Conservation (phyloP, 2,888 invertebrate species). For the Protonemura montana region DNA sequence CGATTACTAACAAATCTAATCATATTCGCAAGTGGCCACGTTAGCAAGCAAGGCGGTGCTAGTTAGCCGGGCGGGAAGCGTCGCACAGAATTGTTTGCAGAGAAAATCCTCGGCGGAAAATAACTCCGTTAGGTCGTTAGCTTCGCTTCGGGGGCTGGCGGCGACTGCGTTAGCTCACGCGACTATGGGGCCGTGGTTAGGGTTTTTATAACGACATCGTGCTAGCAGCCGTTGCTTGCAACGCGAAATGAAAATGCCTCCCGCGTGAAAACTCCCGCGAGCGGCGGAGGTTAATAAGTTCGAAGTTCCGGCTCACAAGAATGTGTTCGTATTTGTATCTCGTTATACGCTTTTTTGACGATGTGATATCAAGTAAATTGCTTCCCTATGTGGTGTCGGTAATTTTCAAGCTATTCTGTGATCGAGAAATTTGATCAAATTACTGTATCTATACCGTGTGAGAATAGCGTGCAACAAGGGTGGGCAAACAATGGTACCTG, state of each 20-base stretch:
- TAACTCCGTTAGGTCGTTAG: neutral
- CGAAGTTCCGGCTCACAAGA: neutral
- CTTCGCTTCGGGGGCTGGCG: neutral
- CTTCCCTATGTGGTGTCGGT: neutral
- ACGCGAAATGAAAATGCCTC: neutral
- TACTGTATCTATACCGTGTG: neutral
- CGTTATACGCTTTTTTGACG: neutral
- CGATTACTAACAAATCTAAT: neutral
- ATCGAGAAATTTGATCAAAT: neutral
- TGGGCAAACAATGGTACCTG: neutral
- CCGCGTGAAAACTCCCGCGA: neutral
- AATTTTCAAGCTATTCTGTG: neutral
- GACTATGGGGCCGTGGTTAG: neutral
- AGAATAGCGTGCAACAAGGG: neutral
- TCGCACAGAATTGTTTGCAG: neutral
- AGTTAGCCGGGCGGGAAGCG: neutral
- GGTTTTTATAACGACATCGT: neutral
- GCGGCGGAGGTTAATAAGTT: neutral
- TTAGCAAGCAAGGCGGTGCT: neutral
- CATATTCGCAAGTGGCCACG: slow-evolving; percentile 1
- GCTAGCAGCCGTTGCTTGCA: neutral
- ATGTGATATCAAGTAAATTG: neutral
- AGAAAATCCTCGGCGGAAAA: neutral
- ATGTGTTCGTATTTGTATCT: neutral
- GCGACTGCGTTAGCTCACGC: neutral